These are phyloP conservation scores for Chauna torquata DNA, from an alignment of 2,113 vertebrate species.

Conservation along the genomic window DNA sequence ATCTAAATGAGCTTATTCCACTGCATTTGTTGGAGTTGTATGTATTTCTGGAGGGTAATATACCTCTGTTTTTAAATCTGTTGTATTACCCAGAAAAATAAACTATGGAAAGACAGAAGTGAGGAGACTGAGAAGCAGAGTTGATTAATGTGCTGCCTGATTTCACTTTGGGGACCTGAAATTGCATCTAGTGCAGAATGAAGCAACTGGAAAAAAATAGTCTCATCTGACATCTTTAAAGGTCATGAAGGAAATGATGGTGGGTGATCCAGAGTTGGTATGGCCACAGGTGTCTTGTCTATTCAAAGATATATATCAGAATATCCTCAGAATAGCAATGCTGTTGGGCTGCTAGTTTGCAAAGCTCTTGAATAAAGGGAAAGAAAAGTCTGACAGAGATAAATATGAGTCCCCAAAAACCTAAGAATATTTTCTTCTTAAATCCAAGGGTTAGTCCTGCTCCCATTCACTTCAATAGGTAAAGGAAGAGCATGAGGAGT, in stretches of 20 bases:
- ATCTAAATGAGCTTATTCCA: conserved; percentile 58
- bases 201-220: conserved; percentile 7
- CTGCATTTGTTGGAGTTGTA: background rate
- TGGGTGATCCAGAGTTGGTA: background rate
- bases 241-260: conserved; percentile 59
- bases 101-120: conserved; percentile 17
- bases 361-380: background rate
- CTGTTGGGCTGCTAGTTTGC: background rate
- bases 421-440: background rate
- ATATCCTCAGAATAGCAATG: background rate
- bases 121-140: background rate
- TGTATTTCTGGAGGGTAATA: conserved; percentile 18
- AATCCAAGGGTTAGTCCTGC: background rate
- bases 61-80: background rate
- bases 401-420: background rate
- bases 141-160: conserved; percentile 71
- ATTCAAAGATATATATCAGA: conserved; percentile 10
- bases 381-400: background rate
- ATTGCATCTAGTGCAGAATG: conserved; percentile 54
- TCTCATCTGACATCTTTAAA: conserved; percentile 65
- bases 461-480: background rate
- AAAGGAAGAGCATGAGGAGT: background rate
- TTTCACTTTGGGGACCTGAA: conserved; percentile 66
- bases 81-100: conserved; percentile 48
- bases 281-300: conserved; percentile 25